Evolutionary conservation across 2,888 invertebrate species (phyloP).

Genomic region (Rhaphigaster nebulosa): DNA sequence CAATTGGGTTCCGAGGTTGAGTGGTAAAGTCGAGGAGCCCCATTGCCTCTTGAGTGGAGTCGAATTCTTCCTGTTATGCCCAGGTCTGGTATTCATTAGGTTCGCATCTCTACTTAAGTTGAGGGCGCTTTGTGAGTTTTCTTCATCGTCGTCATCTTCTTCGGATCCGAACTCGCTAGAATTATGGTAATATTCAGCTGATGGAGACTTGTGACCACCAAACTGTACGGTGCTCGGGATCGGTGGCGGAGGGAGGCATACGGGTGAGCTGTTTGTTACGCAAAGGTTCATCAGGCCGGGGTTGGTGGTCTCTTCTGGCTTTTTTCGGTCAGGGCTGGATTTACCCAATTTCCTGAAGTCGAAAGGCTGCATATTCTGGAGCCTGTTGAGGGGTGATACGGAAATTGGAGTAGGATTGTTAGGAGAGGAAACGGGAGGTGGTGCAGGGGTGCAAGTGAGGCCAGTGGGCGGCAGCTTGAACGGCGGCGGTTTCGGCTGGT

Average conservation of each 20-base stretch:
- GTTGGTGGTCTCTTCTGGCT: conserved; percentile 68
- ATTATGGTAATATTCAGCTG: conserved; percentile 70
- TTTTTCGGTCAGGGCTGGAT: conserved; percentile 66
- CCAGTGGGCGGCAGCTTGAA: conserved; percentile 70
- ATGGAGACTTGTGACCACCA: conserved; percentile 68
- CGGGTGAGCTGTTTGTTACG: conserved; percentile 70
- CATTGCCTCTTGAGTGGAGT: conserved; percentile 83
- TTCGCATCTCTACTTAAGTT: conserved; percentile 76
- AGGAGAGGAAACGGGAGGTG: conserved; percentile 72
- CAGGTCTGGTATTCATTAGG: conserved; percentile 69
- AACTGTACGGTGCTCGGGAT: conserved; percentile 68
- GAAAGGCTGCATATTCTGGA: conserved; percentile 96
- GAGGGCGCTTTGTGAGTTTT: conserved; percentile 75
- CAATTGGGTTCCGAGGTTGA: conserved; percentile 89
- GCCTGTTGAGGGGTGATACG: conserved; percentile 85
- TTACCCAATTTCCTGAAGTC: conserved; percentile 83
- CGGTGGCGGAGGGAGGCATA: conserved; percentile 69
- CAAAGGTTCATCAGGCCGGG: conserved; percentile 72
- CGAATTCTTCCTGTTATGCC: conserved; percentile 76
- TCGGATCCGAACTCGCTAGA: conserved; percentile 73
- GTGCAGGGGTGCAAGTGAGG: conserved; percentile 65
- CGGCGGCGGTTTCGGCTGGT: conserved; percentile 69
- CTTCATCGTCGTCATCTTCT: conserved; percentile 75
- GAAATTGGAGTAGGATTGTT: conserved; percentile 76
- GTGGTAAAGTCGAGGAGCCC: conserved; percentile 80